Evolutionary conservation across 2,888 invertebrate genomes (phyloP).

Genomic region (Synanthedon myopaeformis): DNA sequence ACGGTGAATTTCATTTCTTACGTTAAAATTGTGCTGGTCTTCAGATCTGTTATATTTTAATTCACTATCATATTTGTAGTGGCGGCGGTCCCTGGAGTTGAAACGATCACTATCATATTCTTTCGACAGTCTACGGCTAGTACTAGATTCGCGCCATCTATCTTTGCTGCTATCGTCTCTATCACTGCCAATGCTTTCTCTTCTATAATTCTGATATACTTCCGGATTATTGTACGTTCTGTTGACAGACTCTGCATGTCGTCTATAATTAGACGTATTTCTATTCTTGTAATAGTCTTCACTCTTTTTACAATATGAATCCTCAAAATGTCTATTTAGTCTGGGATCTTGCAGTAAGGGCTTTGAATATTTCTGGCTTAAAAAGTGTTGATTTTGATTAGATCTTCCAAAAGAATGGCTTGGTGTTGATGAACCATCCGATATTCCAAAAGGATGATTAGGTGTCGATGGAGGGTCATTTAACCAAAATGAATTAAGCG

Average conservation of each 20-base stretch:
- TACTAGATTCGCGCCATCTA: conserved; percentile 15
- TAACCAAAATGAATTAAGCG: conserved; percentile 28
- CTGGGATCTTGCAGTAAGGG: conserved; percentile 31
- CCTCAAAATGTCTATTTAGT: conserved; percentile 33
- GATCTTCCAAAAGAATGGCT: conserved; percentile 12
- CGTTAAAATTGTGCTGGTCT: too few species aligned
- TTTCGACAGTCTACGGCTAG: conserved; percentile 12
- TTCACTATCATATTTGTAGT: conserved; percentile 7
- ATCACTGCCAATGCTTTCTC: conserved; percentile 24
- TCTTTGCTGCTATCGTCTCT: conserved; percentile 7
- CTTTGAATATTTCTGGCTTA: conserved; percentile 4
- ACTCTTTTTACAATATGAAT: conserved; percentile 14
- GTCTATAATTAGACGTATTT: conserved; percentile 5
- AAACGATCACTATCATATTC: conserved; percentile 16
- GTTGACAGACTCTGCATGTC: conserved; percentile 13
- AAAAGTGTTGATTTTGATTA: conserved; percentile 7
- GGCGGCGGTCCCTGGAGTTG: conserved; percentile 13
- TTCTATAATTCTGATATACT: conserved; percentile 16
- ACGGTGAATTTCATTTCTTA: too few species aligned
- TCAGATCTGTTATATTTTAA: conserved; percentile 11
- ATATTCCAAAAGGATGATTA: conserved; percentile 30
- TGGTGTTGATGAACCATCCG: conserved; percentile 24
- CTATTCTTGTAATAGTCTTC: conserved; percentile 30
- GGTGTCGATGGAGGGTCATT: conserved; percentile 34
- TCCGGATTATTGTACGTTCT: conserved; percentile 18